Evolutionary conservation across 2,113 vertebrate genomes (phyloP).

Genomic region (Hipposideros armiger): DNA sequence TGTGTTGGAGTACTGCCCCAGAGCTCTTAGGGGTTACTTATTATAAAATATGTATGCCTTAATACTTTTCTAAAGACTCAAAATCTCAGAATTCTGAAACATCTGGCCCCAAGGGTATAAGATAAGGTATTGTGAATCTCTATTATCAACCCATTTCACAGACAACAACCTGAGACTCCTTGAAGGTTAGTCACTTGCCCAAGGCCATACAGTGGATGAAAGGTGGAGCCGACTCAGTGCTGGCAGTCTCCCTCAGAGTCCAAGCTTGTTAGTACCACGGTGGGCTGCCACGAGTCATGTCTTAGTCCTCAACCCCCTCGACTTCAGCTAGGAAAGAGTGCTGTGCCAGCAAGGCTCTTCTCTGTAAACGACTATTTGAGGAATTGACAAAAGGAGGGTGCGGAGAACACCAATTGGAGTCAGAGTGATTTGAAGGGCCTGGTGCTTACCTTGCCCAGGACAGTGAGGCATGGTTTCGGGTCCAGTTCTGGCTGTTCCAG

Average conservation of each 20-base stretch:
- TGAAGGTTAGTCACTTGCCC: not conserved
- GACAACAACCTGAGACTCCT: not conserved
- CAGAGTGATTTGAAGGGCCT: not conserved
- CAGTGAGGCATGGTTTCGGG: constrained; percentile 97
- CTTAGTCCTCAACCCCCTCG: not conserved
- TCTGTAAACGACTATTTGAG: not conserved
- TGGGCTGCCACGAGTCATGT: not conserved
- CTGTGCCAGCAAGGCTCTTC: not conserved
- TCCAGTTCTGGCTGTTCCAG: constrained; percentile 98
- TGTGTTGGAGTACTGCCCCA: not conserved
- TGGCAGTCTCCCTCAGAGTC: not conserved
- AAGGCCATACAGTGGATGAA: not conserved
- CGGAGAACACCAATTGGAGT: not conserved
- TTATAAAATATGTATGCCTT: not conserved
- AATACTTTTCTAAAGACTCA: not conserved
- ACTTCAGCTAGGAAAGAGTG: not conserved
- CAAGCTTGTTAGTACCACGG: not conserved
- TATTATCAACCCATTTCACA: constrained; percentile 34
- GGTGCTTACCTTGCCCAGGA: constrained; percentile 96
- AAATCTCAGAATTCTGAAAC: constrained; percentile 49
- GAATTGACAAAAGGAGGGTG: not conserved
- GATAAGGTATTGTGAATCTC: not conserved
- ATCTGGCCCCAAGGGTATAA: not conserved
- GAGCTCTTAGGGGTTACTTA: not conserved
- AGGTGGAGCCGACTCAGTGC: not conserved